Conservation (phyloP, 2,888 invertebrate genomes). For the Tinea pellionella region DNA sequence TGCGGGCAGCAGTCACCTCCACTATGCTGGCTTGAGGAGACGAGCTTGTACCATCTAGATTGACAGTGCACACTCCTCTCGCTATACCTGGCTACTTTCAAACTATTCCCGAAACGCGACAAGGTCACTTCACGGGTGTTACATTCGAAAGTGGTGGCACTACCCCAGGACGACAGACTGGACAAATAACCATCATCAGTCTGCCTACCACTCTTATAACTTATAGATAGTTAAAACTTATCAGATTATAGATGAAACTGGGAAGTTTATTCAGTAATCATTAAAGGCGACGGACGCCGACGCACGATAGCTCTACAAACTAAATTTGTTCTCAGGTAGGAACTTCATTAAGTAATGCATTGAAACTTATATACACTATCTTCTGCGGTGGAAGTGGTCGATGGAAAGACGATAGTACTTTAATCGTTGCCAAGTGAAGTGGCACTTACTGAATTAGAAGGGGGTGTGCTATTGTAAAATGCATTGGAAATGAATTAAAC, state of each 20-base stretch:
- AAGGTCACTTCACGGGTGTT: too few relatives aligned
- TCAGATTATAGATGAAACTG: background rate
- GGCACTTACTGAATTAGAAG: slow-evolving; percentile 13
- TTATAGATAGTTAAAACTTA: too few relatives aligned
- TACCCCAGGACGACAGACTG: too few relatives aligned
- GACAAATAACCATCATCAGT: too few relatives aligned
- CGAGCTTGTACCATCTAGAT: too few relatives aligned
- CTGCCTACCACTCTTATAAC: too few relatives aligned
- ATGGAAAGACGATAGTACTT: slow-evolving; percentile 10
- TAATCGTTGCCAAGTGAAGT: slow-evolving; percentile 13
- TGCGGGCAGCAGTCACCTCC: too few relatives aligned
- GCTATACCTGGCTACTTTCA: too few relatives aligned
- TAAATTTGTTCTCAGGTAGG: background rate
- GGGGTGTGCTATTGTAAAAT: slow-evolving; percentile 13
- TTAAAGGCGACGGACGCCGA: background rate
- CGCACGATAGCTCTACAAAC: background rate
- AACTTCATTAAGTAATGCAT: slow-evolving; percentile 11
- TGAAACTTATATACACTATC: background rate
- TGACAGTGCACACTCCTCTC: too few relatives aligned
- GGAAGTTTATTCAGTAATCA: background rate
- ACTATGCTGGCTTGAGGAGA: too few relatives aligned
- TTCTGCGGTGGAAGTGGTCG: slow-evolving; percentile 11
- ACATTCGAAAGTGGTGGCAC: too few relatives aligned
- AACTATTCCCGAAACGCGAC: too few relatives aligned
- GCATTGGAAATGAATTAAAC: slow-evolving; percentile 13